Percentiles rank a stretch among this genome's conserved stretches.
phyloP scores from a whole-genome alignment of 2,113 vertebrate species.

The Chaetops frenatus region DNA sequence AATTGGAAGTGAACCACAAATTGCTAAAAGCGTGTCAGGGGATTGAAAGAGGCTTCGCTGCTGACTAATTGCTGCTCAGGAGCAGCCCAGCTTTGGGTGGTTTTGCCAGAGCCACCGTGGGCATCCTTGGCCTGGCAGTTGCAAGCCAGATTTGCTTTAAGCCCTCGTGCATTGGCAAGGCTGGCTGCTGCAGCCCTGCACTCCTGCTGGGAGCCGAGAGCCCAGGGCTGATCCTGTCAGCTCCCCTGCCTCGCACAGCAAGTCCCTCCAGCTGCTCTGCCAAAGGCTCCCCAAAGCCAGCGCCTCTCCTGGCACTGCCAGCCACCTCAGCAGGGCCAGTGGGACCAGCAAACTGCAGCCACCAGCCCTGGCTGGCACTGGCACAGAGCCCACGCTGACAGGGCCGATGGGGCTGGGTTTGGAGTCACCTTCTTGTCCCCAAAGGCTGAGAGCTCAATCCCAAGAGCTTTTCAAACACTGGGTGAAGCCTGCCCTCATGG shows the following conservation, averaged over 20 bases:
- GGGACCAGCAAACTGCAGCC: not conserved
- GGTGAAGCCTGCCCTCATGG: not conserved
- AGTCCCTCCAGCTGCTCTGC: not conserved
- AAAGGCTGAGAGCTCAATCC: not conserved
- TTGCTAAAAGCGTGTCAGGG: not conserved
- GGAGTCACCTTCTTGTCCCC: not conserved
- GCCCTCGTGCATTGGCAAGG: not conserved
- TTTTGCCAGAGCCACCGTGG: not conserved
- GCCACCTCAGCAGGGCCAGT: not conserved
- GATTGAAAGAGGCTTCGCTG: not conserved
- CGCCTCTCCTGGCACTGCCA: not conserved
- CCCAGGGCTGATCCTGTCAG: not conserved
- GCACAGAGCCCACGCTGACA: not conserved
- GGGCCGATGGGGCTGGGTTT: not conserved
- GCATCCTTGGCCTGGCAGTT: not conserved
- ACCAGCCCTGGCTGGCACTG: not conserved
- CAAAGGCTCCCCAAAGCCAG: not conserved
- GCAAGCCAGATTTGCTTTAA: not conserved
- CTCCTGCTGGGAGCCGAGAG: constrained; percentile 1
- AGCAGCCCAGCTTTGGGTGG: not conserved
- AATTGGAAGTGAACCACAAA: not conserved
- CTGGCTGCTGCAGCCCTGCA: not conserved
- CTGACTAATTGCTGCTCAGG: not conserved
- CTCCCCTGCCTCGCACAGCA: not conserved
- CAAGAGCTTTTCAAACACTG: not conserved